A percentile compares a stretch with the other conserved stretches of the same genome.
These are phyloP conservation scores for Apamea crenata DNA, from an alignment of 2,888 invertebrate genomes.

Conservation along the genomic window DNA sequence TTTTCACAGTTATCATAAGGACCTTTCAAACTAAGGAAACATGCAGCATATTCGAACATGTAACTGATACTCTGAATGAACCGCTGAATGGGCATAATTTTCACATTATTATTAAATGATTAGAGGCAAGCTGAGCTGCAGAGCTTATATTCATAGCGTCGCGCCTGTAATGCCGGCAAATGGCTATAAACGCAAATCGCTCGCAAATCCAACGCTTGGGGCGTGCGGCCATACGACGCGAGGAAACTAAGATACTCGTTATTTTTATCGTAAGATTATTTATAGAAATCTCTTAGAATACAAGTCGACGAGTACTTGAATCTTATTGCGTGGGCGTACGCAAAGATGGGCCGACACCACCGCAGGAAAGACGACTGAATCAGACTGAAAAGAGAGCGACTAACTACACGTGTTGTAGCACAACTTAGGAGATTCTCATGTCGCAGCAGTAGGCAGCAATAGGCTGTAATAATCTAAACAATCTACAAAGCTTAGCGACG, in stretches of 20 bases:
- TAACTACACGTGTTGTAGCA: neutral
- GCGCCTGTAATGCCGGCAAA: constrained; percentile 56
- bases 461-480: neutral
- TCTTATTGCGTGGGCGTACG: neutral
- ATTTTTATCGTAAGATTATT: neutral
- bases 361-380: neutral
- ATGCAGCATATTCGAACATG: constrained; percentile 9
- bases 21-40: neutral
- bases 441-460: neutral
- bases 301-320: neutral
- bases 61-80: constrained; percentile 36
- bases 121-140: constrained; percentile 49
- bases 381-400: neutral
- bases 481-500: neutral
- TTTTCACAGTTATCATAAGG: neutral
- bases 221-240: constrained; percentile 32
- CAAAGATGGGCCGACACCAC: neutral
- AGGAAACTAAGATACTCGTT: neutral
- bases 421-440: neutral
- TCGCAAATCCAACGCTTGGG: constrained; percentile 62
- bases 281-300: neutral
- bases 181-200: constrained; percentile 70
- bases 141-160: constrained; percentile 52
- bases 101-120: constrained; percentile 67
- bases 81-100: constrained; percentile 57